Evolutionary conservation across 2,113 vertebrate species (phyloP).

Genomic region (Bostrychus sinensis): DNA sequence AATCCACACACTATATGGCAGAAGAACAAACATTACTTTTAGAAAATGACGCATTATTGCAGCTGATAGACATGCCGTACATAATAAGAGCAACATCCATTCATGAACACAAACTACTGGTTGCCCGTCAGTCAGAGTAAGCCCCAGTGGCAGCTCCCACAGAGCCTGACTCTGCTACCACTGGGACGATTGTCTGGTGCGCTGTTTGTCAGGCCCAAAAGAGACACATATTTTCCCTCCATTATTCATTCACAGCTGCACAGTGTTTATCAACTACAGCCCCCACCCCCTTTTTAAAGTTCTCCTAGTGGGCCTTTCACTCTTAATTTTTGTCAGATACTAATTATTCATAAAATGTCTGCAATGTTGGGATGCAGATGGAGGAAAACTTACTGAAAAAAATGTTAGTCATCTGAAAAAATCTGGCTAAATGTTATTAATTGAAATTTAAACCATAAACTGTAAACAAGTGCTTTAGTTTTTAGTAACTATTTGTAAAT

Average conservation of each 20-base stretch:
- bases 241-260: conserved; percentile 48
- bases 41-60: background rate
- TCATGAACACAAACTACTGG: conserved; percentile 3
- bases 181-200: conserved; percentile 35
- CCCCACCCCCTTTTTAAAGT: too few species aligned
- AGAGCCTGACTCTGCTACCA: conserved; percentile 5
- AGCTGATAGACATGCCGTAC: too few species aligned
- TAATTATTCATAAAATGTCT: background rate
- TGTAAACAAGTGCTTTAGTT: too few species aligned
- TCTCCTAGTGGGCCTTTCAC: too few species aligned
- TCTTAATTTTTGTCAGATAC: too few species aligned
- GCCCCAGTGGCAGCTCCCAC: background rate
- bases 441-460: too few species aligned
- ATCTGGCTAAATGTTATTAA: too few species aligned
- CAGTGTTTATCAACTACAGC: conserved; percentile 41
- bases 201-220: conserved; percentile 43
- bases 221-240: conserved; percentile 27
- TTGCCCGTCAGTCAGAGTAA: background rate
- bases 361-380: too few species aligned
- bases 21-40: background rate
- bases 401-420: too few species aligned
- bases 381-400: too few species aligned
- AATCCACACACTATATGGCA: too few species aligned
- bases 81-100: background rate
- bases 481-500: background rate